These are phyloP conservation scores for Trissolcus brochymenae DNA, from an alignment of 2,888 invertebrate genomes.

Conservation along the genomic window DNA sequence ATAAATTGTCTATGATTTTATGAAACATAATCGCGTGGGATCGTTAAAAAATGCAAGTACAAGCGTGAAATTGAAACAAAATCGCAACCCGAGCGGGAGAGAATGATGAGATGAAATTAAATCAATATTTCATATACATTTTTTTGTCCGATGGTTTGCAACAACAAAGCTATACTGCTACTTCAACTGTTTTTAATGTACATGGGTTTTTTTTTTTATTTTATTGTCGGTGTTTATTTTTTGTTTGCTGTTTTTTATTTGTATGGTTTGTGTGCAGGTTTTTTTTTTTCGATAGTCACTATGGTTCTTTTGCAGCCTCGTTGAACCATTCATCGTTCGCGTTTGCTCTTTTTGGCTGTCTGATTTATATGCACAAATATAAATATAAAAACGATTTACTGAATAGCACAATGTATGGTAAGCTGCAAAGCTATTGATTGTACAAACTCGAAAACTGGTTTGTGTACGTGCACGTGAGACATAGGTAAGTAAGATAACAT, in stretches of 20 bases:
- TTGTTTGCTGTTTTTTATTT: too few species aligned
- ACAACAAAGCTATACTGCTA: too few species aligned
- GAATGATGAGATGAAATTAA: background rate
- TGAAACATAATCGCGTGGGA: too few species aligned
- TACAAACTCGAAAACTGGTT: conserved; percentile 54
- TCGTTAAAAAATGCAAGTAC: too few species aligned
- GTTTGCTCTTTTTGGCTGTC: conserved; percentile 33
- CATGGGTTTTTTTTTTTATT: too few species aligned
- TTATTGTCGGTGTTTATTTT: too few species aligned
- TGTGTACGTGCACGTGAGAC: conserved; percentile 45
- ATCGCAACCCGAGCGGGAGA: too few species aligned
- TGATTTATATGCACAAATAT: conserved; percentile 46
- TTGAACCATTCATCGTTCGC: conserved; percentile 20
- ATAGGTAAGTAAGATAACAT: conserved; percentile 44
- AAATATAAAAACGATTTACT: conserved; percentile 40
- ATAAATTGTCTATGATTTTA: too few species aligned
- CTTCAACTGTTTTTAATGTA: too few species aligned
- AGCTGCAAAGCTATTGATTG: conserved; percentile 51
- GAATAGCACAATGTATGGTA: conserved; percentile 43
- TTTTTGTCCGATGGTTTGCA: too few species aligned
- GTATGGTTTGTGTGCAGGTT: background rate
- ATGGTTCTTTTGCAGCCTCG: conserved; percentile 3
- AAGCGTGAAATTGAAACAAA: background rate
- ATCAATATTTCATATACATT: too few species aligned
- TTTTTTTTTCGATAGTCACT: background rate